Percentiles rank a stretch among this genome's conserved stretches.
phyloP scores from a whole-genome alignment of 2,888 invertebrate species.

The Athalia rosae region DNA sequence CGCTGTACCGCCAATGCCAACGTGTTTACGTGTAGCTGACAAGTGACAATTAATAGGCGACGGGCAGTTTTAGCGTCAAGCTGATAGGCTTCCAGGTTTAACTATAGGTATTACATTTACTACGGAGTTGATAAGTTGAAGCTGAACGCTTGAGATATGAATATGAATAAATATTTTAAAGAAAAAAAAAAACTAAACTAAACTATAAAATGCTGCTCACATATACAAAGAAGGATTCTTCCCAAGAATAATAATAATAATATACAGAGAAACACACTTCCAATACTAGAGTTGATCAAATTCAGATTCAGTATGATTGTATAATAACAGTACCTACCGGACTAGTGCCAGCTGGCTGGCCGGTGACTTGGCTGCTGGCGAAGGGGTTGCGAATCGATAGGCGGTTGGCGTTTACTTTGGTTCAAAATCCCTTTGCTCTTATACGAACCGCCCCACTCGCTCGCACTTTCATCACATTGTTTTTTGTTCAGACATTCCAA shows the following conservation, averaged over 20 bases:
- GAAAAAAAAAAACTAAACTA: constrained; percentile 64
- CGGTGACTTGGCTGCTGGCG: constrained; percentile 56
- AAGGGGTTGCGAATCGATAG: constrained; percentile 33
- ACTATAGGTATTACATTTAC: constrained; percentile 70
- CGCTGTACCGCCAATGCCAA: constrained; percentile 33
- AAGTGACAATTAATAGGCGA: constrained; percentile 22
- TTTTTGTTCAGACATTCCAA: constrained; percentile 60
- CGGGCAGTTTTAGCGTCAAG: constrained; percentile 66
- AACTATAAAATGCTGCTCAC: constrained; percentile 65
- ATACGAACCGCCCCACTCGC: constrained; percentile 35
- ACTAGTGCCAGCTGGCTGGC: constrained; percentile 59
- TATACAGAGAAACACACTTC: constrained; percentile 55
- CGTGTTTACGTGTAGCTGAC: constrained; percentile 11
- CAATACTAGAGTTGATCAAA: constrained; percentile 60
- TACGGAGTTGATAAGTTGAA: constrained; percentile 62
- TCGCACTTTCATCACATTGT: constrained; percentile 44
- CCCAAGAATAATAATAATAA: constrained; percentile 55
- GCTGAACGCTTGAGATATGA: constrained; percentile 57
- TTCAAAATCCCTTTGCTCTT: constrained; percentile 35
- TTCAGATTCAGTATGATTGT: constrained; percentile 57
- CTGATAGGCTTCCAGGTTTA: constrained; percentile 72
- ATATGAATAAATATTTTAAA: constrained; percentile 69
- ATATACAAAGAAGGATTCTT: constrained; percentile 63
- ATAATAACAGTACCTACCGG: constrained; percentile 55
- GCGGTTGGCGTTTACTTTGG: constrained; percentile 10